A percentile compares a stretch with the other conserved stretches of the same genome.
Conservation (phyloP, 2,113 vertebrate genomes). For the Ailurus styani region DNA sequence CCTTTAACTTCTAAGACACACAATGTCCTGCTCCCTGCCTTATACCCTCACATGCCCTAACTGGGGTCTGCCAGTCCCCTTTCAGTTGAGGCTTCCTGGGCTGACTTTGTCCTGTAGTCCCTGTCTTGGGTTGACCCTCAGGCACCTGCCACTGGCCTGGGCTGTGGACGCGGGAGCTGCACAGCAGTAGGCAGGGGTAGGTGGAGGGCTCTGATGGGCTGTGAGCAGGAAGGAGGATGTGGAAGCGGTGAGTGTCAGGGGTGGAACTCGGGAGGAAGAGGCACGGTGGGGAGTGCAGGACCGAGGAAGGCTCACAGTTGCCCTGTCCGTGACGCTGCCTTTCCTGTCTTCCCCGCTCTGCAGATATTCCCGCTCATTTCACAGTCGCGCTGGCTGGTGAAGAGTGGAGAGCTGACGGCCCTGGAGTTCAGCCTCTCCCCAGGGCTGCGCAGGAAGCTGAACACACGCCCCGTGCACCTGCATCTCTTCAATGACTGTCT, state of each 20-base stretch:
- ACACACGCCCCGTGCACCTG: slow-evolving; percentile 87
- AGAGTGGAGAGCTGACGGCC: slow-evolving; percentile 89
- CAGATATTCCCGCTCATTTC: slow-evolving; percentile 97
- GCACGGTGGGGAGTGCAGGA: rapidly evolving
- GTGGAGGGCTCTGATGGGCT: neutral
- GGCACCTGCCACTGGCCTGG: neutral
- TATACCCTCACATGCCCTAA: rapidly evolving
- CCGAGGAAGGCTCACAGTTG: neutral
- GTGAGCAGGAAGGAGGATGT: neutral
- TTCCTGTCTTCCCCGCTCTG: neutral
- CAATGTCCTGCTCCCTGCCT: neutral
- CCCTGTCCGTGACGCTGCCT: neutral
- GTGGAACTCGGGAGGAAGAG: neutral
- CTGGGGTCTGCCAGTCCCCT: neutral
- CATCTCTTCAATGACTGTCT: slow-evolving; percentile 97
- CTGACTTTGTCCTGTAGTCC: neutral
- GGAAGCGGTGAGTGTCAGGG: neutral
- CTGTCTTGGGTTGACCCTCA: neutral
- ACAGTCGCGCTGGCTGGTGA: slow-evolving; percentile 92
- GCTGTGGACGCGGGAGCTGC: neutral
- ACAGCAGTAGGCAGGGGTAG: rapidly evolving
- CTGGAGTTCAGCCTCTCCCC: slow-evolving; percentile 80
- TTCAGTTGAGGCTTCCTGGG: neutral
- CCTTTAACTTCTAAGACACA: neutral
- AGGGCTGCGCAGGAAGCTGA: slow-evolving; percentile 85